These are phyloP conservation scores for Thunnus albacares DNA, from an alignment of 2,797 vertebrate species.

Conservation along the genomic window DNA sequence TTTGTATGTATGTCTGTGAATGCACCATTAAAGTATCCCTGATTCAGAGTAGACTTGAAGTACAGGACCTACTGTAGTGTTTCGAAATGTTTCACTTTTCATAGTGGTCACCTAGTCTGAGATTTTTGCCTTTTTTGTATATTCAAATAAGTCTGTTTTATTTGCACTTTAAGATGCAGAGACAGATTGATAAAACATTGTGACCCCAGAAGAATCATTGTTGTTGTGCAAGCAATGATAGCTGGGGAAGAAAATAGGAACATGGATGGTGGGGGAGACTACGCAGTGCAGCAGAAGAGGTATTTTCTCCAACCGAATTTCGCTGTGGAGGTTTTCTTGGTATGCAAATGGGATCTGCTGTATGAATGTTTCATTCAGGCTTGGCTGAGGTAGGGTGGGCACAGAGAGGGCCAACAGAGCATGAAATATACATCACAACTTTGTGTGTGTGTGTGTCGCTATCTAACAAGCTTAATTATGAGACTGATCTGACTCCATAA, in stretches of 20 bases:
- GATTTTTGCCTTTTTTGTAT: neutral
- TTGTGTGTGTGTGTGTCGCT: neutral
- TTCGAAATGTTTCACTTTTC: neutral
- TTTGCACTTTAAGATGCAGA: constrained; percentile 4
- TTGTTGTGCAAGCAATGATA: constrained; percentile 3
- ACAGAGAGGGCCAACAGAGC: constrained; percentile 42
- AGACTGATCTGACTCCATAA: no score
- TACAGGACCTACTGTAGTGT: no score
- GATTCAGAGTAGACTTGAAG: neutral
- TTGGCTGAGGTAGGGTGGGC: constrained; percentile 50
- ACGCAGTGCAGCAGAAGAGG: neutral
- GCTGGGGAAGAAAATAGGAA: neutral
- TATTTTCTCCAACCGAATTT: constrained; percentile 42
- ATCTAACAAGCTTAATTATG: neutral
- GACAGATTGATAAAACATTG: neutral
- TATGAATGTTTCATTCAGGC: constrained; percentile 72
- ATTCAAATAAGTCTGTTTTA: neutral
- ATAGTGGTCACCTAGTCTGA: neutral
- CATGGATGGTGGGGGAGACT: neutral
- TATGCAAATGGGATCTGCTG: constrained; percentile 65
- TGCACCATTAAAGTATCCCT: neutral
- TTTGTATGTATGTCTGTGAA: no score
- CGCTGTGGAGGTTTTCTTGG: constrained; percentile 46
- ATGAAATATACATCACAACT: constrained; percentile 75
- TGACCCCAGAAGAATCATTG: no score